These are phyloP conservation scores for Heliconius sara DNA, from an alignment of 2,888 invertebrate genomes.

Conservation along the genomic window DNA sequence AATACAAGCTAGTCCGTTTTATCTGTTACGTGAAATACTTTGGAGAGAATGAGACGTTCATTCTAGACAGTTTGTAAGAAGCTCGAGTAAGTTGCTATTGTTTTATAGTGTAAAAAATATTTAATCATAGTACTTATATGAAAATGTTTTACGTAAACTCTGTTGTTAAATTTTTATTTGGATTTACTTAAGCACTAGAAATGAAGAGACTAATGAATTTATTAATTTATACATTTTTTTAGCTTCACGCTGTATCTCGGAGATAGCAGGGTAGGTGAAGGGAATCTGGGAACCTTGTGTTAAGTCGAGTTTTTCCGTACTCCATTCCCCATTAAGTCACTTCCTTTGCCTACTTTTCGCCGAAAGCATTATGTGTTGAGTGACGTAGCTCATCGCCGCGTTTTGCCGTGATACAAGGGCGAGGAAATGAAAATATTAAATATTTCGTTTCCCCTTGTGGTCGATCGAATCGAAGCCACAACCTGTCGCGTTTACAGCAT, in stretches of 20 bases:
- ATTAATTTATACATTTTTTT: no score
- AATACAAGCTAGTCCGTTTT: not conserved
- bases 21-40: constrained; percentile 11
- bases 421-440: no score
- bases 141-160: not conserved
- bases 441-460: no score
- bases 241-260: no score
- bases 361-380: not conserved
- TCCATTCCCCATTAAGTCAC: not conserved
- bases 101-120: not conserved
- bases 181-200: not conserved
- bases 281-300: not conserved
- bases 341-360: not conserved
- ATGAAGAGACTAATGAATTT: not conserved
- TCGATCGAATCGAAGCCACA: no score
- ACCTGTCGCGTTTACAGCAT: no score
- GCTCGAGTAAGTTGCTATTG: not conserved
- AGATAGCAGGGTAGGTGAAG: not conserved
- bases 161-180: not conserved
- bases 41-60: not conserved
- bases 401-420: not conserved
- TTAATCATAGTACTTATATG: not conserved
- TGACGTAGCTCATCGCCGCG: not conserved
- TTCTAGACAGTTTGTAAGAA: not conserved
- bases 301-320: not conserved